These are phyloP conservation scores for Drosophila sproati DNA, from an alignment of 1,140 invertebrate genomes.

Conservation along the genomic window DNA sequence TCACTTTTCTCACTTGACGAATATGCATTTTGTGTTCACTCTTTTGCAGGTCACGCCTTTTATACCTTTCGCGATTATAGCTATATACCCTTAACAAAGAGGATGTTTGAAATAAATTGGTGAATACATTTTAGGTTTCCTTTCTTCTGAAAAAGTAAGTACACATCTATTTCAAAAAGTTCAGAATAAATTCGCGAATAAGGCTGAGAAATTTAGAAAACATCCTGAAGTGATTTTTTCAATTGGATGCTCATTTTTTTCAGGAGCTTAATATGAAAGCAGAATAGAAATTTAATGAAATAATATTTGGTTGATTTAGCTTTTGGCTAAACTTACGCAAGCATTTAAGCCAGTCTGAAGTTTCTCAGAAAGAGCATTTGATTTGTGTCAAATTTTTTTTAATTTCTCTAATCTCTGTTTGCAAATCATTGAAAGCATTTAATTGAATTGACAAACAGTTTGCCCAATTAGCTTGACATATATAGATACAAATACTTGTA, in stretches of 20 bases:
- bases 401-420: slow-evolving; percentile 55
- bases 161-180: too few species aligned
- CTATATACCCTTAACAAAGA: background rate
- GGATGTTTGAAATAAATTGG: background rate
- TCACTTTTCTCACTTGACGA: slow-evolving; percentile 5
- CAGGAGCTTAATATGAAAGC: too few species aligned
- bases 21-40: slow-evolving; percentile 36
- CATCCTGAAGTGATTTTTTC: too few species aligned
- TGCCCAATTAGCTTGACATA: slow-evolving; percentile 59
- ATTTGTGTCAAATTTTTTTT: background rate
- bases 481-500: background rate
- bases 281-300: too few species aligned
- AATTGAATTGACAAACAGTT: slow-evolving; percentile 54
- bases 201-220: too few species aligned
- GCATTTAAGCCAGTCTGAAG: background rate
- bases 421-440: slow-evolving; percentile 69
- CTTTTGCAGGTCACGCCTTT: slow-evolving; percentile 8
- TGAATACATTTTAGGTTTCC: too few species aligned
- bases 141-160: too few species aligned
- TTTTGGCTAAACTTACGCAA: too few species aligned
- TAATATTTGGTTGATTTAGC: too few species aligned
- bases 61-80: slow-evolving; percentile 17
- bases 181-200: too few species aligned
- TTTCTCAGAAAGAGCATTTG: slow-evolving; percentile 2
- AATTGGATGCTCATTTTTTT: too few species aligned